Evolutionary conservation across 2,797 vertebrate genomes (phyloP).

Genomic region (Brachyalestes nurse): DNA sequence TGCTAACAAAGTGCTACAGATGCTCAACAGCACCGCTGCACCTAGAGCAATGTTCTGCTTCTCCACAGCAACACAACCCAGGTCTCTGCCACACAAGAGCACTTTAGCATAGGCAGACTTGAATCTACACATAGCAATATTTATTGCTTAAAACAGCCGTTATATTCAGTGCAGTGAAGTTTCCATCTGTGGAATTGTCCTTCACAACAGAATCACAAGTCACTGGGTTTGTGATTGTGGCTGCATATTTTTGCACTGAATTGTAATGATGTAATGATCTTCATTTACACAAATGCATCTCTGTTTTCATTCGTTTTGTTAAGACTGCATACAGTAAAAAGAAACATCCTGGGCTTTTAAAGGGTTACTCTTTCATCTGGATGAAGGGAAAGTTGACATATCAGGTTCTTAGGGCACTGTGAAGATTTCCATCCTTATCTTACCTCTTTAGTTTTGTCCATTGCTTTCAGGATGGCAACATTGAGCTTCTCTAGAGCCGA

Average conservation of each 20-base stretch:
- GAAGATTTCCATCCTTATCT: slow-evolving; percentile 9
- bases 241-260: slow-evolving; percentile 4
- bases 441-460: slow-evolving; percentile 98
- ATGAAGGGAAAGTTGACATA: too few species aligned
- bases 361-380: too few species aligned
- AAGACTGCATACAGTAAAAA: too few species aligned
- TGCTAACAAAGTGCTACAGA: slow-evolving; percentile 31
- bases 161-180: slow-evolving; percentile 39
- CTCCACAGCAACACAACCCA: slow-evolving; percentile 18
- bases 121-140: slow-evolving; percentile 3
- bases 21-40: not conserved
- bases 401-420: too few species aligned
- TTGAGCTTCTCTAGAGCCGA: slow-evolving; percentile 93
- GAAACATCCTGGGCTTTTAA: too few species aligned
- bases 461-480: slow-evolving; percentile 88
- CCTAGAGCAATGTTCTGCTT: slow-evolving; percentile 19
- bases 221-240: not conserved
- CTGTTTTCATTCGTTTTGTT: too few species aligned
- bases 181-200: slow-evolving; percentile 47
- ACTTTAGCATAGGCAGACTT: slow-evolving; percentile 32
- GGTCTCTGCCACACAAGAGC: not conserved
- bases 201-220: not conserved
- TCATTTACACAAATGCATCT: not conserved
- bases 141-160: slow-evolving; percentile 52
- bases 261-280: not conserved